Percentiles rank a stretch among this genome's conserved stretches.
Conservation (phyloP, 2,113 vertebrate genomes). For the Physeter macrocephalus region DNA sequence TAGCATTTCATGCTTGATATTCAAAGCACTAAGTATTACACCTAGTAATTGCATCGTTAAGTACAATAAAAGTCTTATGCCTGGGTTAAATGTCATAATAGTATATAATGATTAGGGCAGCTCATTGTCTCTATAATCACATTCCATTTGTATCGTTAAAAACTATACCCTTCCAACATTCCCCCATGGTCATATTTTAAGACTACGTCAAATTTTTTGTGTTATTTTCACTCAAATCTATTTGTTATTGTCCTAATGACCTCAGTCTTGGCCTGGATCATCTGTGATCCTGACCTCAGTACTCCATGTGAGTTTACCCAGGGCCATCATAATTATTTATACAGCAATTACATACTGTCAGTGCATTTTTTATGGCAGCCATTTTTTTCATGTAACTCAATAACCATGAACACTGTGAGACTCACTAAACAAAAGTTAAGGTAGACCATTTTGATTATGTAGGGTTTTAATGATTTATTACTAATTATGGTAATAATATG, state of each 20-base stretch:
- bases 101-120: background rate
- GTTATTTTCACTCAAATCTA: background rate
- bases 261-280: background rate
- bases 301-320: background rate
- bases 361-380: background rate
- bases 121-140: background rate
- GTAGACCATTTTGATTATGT: background rate
- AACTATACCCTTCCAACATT: background rate
- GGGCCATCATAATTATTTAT: background rate
- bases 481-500: background rate
- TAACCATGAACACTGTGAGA: background rate
- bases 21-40: background rate
- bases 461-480: background rate
- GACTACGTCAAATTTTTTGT: background rate
- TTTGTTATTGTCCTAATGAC: background rate
- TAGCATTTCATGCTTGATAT: background rate
- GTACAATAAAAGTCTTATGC: background rate
- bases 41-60: background rate
- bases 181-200: background rate
- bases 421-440: background rate
- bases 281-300: background rate
- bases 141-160: background rate
- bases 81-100: slow-evolving; percentile 33
- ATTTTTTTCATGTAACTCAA: background rate
- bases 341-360: background rate